Evolutionary conservation across 1,140 invertebrate genomes (phyloP), one percentile per base, ranked within the genome.

Genomic region (Penaeus vannamei): DNA sequence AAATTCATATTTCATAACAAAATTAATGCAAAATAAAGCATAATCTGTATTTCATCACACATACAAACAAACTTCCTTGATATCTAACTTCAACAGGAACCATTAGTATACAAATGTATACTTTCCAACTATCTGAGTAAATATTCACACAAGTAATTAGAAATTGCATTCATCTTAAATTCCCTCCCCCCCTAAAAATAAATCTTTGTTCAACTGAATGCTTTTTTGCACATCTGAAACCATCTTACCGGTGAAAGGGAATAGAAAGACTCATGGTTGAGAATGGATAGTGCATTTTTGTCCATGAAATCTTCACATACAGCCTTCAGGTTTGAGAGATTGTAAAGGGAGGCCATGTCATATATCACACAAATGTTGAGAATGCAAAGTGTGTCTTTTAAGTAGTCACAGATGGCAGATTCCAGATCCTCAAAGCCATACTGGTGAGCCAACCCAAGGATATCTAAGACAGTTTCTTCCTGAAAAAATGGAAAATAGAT

Each of bases 381-480:
- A 77, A 97, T 95, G 80, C 96, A 96, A 26, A 99, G 94, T 92
- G 97, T 96, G 92, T 98, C 97, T 91, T 96, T 95, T 90, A 99
- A 93, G 94, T 98, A 98, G 92, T 99, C 97, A 1, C 97, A 99
- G 89, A 99, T 97, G 22, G 97, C 95, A 17, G 95, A 93, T 94
- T 99, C 97, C 81, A 99, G 93, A 92, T 99, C 97, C 90, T 95
- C 95, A 94, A 99, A 99, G 61, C 98, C 98, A 94, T 98, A 99
- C 92, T 98, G 96, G 94, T 99, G 97, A 42, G 97, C 97, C 92
- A 99, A 94, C 53, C 95, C 97, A 81, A 98, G 93, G 76, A 97
- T 96, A 92, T 98, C 97, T 85, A 98, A 94, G 62, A 98, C 95
- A 64, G 96, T 95, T 91, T 98, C 97, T 92, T 98, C 97, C 94